Percentiles rank a stretch among this genome's conserved stretches.
Conservation (phyloP, 2,888 invertebrate species). For the Villa cingulata region DNA sequence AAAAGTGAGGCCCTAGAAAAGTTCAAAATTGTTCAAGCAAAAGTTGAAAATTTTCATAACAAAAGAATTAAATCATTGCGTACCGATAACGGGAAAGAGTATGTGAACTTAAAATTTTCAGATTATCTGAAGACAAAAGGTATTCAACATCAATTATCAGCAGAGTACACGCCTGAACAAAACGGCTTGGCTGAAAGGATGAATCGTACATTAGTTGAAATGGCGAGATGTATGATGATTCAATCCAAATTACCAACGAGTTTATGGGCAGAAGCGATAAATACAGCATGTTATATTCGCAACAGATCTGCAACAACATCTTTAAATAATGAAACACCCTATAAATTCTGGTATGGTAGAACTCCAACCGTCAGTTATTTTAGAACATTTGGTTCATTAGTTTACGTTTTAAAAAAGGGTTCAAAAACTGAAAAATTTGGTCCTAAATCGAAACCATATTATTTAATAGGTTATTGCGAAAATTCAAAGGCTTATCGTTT, state of each 20-base stretch:
- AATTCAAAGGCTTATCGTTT: not conserved
- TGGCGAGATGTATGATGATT: not conserved
- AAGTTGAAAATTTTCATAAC: not conserved
- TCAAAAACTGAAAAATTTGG: slow-evolving; percentile 9
- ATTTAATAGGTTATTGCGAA: not conserved
- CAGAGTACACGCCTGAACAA: not conserved
- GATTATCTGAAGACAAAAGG: not conserved
- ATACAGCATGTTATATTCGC: not conserved
- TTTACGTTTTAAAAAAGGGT: not conserved
- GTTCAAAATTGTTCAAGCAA: not conserved
- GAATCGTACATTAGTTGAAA: not conserved
- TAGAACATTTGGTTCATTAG: not conserved
- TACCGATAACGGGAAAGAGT: not conserved
- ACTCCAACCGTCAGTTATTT: not conserved
- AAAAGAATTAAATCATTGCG: not conserved
- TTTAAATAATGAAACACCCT: not conserved
- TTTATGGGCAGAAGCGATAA: not conserved
- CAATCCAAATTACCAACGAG: not conserved
- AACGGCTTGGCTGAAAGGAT: not conserved
- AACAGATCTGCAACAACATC: not conserved
- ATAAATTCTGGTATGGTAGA: not conserved
- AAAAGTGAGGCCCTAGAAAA: not conserved
- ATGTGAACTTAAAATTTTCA: not conserved
- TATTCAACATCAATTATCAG: not conserved
- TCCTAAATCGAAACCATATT: slow-evolving; percentile 5